Conservation (phyloP, 2,113 vertebrate genomes). For the Pelmatolapia mariae region DNA sequence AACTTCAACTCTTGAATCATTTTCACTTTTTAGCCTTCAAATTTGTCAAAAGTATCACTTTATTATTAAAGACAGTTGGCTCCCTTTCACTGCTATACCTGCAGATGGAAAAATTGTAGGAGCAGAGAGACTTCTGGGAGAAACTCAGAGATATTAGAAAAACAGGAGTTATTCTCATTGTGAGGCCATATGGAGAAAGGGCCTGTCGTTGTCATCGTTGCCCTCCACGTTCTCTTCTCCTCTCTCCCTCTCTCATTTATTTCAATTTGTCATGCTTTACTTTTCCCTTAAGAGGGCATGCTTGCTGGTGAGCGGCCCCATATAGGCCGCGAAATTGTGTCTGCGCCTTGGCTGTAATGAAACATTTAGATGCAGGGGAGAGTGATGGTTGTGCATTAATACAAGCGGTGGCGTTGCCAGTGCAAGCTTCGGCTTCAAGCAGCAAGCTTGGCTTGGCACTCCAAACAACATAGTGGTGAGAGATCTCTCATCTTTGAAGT, state of each 20-base stretch:
- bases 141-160: conserved; percentile 16
- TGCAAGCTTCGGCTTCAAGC: conserved; percentile 1
- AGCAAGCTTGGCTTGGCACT: background rate
- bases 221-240: conserved; percentile 17
- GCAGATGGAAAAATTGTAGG: background rate
- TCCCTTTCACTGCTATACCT: background rate
- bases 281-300: conserved; percentile 64
- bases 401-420: conserved; percentile 39
- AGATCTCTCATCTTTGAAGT: conserved; percentile 11
- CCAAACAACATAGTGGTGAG: background rate
- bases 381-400: conserved; percentile 67
- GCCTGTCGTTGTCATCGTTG: conserved; percentile 32
- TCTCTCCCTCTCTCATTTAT: conserved; percentile 73
- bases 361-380: conserved; percentile 73
- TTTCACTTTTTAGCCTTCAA: background rate
- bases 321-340: conserved; percentile 72
- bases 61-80: background rate
- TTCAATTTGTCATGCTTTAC: conserved; percentile 81
- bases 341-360: conserved; percentile 68
- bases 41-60: background rate
- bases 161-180: conserved; percentile 10
- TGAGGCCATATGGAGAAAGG: conserved; percentile 37
- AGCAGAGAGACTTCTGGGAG: background rate
- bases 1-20: background rate
- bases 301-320: conserved; percentile 56